Percentiles rank a stretch among this genome's conserved stretches.
Conservation (phyloP, 1,140 invertebrate species). For the Pristionchus pacificus region DNA sequence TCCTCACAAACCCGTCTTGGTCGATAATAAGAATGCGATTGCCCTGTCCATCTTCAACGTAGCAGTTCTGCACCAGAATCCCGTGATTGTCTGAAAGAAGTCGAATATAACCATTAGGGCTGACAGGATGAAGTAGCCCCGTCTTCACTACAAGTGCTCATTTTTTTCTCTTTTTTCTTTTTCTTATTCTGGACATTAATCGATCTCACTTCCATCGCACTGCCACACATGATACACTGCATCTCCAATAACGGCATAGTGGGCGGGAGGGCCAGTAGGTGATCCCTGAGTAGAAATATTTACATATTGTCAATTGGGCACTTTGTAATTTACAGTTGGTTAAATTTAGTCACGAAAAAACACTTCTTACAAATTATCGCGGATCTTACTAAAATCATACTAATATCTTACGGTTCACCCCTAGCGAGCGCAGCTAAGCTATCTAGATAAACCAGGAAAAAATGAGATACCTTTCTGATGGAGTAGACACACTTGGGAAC, state of each 20-base stretch:
- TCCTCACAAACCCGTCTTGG: constrained; percentile 55
- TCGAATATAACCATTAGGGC: no score
- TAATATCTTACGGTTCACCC: no score
- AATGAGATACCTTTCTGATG: constrained; percentile 41
- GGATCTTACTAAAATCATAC: no score
- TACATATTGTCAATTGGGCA: no score
- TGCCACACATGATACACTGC: constrained; percentile 55
- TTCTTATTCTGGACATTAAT: no score
- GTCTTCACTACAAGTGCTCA: no score
- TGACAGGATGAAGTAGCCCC: no score
- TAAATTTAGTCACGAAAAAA: no score
- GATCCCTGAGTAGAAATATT: constrained; percentile 30
- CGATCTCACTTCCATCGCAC: constrained; percentile 38
- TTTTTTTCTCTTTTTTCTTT: no score
- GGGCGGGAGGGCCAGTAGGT: constrained; percentile 48
- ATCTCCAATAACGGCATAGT: constrained; percentile 50
- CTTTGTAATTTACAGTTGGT: no score
- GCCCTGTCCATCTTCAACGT: constrained; percentile 54
- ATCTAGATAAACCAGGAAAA: background rate
- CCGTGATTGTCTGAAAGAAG: constrained; percentile 46
- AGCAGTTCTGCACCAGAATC: constrained; percentile 56
- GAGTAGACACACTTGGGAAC: constrained; percentile 51
- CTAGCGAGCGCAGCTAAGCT: background rate
- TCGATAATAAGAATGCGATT: constrained; percentile 56
- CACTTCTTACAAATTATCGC: no score